These are phyloP conservation scores for Mionectes macconnelli DNA, from an alignment of 2,113 vertebrate genomes.

Conservation along the genomic window DNA sequence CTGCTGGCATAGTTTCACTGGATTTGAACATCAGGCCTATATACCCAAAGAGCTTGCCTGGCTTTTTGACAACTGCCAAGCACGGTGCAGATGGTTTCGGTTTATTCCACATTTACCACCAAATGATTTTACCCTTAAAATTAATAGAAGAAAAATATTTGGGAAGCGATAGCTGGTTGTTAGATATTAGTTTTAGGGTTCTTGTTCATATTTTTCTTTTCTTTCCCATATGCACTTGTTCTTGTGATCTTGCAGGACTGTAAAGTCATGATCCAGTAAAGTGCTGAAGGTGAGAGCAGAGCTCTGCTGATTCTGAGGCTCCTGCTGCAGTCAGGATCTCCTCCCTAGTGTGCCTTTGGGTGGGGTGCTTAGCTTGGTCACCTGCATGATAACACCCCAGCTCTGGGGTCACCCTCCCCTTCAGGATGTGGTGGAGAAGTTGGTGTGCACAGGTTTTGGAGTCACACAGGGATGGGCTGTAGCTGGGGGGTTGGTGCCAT, in stretches of 20 bases:
- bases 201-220: constrained; percentile 32
- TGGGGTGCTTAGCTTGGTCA: not conserved
- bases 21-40: constrained; percentile 15
- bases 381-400: not conserved
- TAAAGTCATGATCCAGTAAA: constrained; percentile 12
- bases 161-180: constrained; percentile 56
- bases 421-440: not conserved
- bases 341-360: fast-evolving
- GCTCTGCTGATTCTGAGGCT: fast-evolving
- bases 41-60: constrained; percentile 23
- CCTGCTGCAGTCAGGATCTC: not conserved
- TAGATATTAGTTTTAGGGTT: constrained; percentile 51
- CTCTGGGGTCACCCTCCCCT: not conserved
- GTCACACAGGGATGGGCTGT: not conserved
- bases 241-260: not conserved
- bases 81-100: constrained; percentile 53
- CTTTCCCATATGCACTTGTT: not conserved
- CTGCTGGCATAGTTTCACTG: constrained; percentile 37
- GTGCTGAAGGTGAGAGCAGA: not conserved
- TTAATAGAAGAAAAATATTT: constrained; percentile 67
- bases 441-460: fast-evolving
- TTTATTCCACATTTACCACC: constrained; percentile 62
- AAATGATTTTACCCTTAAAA: constrained; percentile 58
- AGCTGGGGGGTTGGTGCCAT: fast-evolving
- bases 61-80: constrained; percentile 52